Conservation (phyloP, 2,888 invertebrate genomes). For the Aethes cnicana region DNA sequence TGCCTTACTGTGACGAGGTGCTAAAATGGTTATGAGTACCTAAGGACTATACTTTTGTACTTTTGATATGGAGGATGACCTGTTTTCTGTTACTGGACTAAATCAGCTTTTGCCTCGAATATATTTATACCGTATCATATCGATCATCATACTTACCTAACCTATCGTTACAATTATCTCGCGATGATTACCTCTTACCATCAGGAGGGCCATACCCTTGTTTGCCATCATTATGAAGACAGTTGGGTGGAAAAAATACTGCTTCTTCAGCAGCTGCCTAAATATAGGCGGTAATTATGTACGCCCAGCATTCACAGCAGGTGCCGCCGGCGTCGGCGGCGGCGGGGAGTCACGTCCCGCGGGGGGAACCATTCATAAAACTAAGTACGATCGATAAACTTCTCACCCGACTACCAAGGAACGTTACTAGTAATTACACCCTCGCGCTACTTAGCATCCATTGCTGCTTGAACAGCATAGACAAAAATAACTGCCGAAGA, state of each 20-base stretch:
- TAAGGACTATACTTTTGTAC: too few relatives aligned
- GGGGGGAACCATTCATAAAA: slow-evolving; percentile 73
- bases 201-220: too few relatives aligned
- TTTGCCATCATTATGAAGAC: too few relatives aligned
- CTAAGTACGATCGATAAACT: slow-evolving; percentile 71
- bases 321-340: slow-evolving; percentile 30
- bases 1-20: background rate
- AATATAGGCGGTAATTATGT: slow-evolving; percentile 44
- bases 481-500: slow-evolving; percentile 21
- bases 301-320: slow-evolving; percentile 11
- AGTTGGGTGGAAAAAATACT: too few relatives aligned
- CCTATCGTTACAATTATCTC: too few relatives aligned
- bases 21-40: background rate
- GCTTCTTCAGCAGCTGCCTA: slow-evolving; percentile 45
- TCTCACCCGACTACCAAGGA: slow-evolving; percentile 45
- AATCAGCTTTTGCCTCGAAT: too few relatives aligned
- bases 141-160: too few relatives aligned
- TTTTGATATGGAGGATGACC: too few relatives aligned
- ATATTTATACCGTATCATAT: too few relatives aligned
- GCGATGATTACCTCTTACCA: too few relatives aligned
- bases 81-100: too few relatives aligned
- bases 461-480: slow-evolving; percentile 34
- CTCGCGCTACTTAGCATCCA: slow-evolving; percentile 33
- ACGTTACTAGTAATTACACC: slow-evolving; percentile 42
- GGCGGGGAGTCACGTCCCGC: slow-evolving; percentile 34